Evolutionary conservation across 2,113 vertebrate species (phyloP), one percentile per base, ranked within the genome.

Genomic region (Xiphorhynchus elegans): DNA sequence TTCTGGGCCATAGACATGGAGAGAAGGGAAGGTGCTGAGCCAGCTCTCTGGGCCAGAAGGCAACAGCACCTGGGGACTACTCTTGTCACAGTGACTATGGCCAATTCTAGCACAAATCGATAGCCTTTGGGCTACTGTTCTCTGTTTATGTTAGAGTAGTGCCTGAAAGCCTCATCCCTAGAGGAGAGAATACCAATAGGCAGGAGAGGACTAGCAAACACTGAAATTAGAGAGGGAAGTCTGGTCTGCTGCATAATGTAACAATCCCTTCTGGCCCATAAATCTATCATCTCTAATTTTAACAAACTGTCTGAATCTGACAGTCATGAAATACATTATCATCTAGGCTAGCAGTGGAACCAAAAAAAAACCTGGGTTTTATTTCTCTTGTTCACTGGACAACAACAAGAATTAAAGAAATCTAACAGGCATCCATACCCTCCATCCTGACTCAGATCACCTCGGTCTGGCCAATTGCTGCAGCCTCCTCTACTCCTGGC

Each of bases 201-300:
- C 17, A 28, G 42, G 70, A 70, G 26, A 46, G 14, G 28, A 76
- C 21, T 66, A 62, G 75, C 9, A 79, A 74, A 80, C 17, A 35
- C 37, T 2, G 5, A 66, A 90, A 84, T 29, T 28, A 69, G 29
- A 69, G 35, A 56, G 40, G 16, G 31, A 80, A 88, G 7, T 37
- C 63, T 89, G 49, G 9, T 53, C 20, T 95, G 37, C 52, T 76
- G 28, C 73, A 19, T 25, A 31, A 26, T 74, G 40, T 13, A 74
- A 17, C 73, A 90, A 74, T 86, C 50, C 64, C 50, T 70, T 74
- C 80, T 81, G 76, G 63, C 63, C 58, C 49, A 25, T 47, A 90
- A 56, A 94, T 69, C 76, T 21, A 80, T 84, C 49, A 91, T 56
- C 50, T 95, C 47, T 76, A 52, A 56, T 73, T 93, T 96, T 90